Percentiles rank a stretch among this genome's conserved stretches.
Evolutionary conservation across 2,113 vertebrate species (phyloP).

Genomic region (Machaerirhynchus nigripectus): DNA sequence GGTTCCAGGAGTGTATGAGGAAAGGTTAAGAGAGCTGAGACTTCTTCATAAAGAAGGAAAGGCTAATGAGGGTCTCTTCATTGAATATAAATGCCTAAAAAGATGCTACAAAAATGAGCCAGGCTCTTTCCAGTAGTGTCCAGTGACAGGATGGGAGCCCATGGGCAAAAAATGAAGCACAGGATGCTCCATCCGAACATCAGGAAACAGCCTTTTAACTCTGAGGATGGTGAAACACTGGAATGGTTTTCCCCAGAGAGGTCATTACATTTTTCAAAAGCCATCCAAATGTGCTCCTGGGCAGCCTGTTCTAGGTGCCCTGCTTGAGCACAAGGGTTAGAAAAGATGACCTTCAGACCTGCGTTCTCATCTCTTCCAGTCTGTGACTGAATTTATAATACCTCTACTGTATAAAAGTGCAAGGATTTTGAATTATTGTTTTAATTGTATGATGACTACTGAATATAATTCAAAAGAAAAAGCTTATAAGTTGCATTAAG

Average conservation of each 20-base stretch:
- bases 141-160: not conserved
- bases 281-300: not conserved
- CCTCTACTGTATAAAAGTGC: not conserved
- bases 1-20: not conserved
- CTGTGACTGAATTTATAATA: not conserved
- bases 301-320: not conserved
- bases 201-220: not conserved
- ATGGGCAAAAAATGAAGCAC: not conserved
- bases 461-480: not conserved
- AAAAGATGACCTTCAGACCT: not conserved
- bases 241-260: not conserved
- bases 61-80: not conserved
- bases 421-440: not conserved
- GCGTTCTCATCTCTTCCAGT: not conserved
- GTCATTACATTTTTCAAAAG: not conserved
- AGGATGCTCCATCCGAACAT: not conserved
- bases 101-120: not conserved
- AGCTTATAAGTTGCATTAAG: not conserved
- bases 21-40: not conserved
- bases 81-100: not conserved
- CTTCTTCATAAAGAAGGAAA: not conserved
- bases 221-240: not conserved
- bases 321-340: not conserved
- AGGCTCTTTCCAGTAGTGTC: not conserved
- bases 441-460: not conserved